These are phyloP conservation scores for Saxicola maurus DNA, from an alignment of 2,797 vertebrate genomes.

Conservation along the genomic window DNA sequence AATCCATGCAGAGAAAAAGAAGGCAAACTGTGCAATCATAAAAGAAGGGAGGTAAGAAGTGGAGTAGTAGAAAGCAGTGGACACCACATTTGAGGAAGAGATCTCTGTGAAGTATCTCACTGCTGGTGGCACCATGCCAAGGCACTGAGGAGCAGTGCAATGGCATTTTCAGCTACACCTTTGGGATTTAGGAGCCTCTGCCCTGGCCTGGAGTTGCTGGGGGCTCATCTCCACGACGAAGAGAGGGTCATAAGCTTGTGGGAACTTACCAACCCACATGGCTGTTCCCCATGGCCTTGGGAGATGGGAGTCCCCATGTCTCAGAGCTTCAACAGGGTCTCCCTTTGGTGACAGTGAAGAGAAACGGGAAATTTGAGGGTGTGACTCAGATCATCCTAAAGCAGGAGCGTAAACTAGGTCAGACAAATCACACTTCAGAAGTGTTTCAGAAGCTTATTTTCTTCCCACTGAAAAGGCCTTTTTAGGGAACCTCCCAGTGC, in stretches of 20 bases:
- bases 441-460: conserved; percentile 30
- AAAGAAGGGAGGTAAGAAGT: not conserved
- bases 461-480: conserved; percentile 19
- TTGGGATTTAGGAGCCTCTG: not conserved
- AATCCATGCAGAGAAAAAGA: not conserved
- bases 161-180: not conserved
- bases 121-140: not conserved
- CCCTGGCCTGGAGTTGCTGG: not conserved
- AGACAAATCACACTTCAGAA: conserved; percentile 16
- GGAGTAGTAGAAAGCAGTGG: not conserved
- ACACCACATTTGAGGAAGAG: not conserved
- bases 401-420: conserved; percentile 43
- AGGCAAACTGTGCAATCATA: not conserved
- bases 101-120: not conserved
- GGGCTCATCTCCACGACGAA: rapidly evolving
- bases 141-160: not conserved
- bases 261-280: not conserved
- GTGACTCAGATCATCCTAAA: conserved; percentile 19
- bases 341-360: not conserved
- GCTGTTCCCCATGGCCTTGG: not conserved
- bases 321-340: not conserved
- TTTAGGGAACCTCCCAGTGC: conserved; percentile 17
- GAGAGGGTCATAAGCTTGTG: not conserved
- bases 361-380: not conserved
- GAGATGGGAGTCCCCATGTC: not conserved